Evolutionary conservation across 2,113 vertebrate species (phyloP), one percentile per base, ranked within the genome.

Genomic region (Bathybates hornii): DNA sequence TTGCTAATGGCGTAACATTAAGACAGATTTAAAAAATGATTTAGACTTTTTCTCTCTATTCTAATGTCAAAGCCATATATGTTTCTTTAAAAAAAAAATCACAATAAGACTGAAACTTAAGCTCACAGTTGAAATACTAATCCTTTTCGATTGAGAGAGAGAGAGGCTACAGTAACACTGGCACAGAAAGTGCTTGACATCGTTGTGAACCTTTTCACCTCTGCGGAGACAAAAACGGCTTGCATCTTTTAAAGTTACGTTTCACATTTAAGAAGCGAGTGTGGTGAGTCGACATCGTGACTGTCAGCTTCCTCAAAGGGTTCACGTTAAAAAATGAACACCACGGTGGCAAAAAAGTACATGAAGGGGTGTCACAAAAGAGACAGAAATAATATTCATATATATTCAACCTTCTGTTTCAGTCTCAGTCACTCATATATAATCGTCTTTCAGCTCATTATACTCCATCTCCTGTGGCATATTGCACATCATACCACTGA

Each of bases 181-280:
- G 90, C 93, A 95, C 93, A 50, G 10, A 82, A 85, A 91, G 93
- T 94, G 94, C 93, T 89, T 93, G 94, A 93, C 94, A 94, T 95
- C 94, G 90, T 94, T 86, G 86, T 89, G 82, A 90, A 89, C 82
- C 91, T 66, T 87, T 89, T 93, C 6, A 80, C 61, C 87, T 89
- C 86, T 16, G 56, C 19, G 41, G 91, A 89, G 85, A 92, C 68
- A 76, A 87, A 89, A 89, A 87, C 2, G 68, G 56, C 90, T 95
- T 91, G 91, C 89, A 93, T 94, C 86, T 68, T 83, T 56, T 53
- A 71, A 76, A 88, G 88, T 91, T 80, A 68, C 85, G 80, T 59
- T 82, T 91, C 82, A 88, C 84, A 81, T 78, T 89, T 38, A 84
- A 86, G 52, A n/a, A 80, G 43, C n/a, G 71, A 6, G 61, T 68